These are phyloP conservation scores for Noctua pronuba DNA, from an alignment of 2,888 invertebrate genomes.

Conservation along the genomic window DNA sequence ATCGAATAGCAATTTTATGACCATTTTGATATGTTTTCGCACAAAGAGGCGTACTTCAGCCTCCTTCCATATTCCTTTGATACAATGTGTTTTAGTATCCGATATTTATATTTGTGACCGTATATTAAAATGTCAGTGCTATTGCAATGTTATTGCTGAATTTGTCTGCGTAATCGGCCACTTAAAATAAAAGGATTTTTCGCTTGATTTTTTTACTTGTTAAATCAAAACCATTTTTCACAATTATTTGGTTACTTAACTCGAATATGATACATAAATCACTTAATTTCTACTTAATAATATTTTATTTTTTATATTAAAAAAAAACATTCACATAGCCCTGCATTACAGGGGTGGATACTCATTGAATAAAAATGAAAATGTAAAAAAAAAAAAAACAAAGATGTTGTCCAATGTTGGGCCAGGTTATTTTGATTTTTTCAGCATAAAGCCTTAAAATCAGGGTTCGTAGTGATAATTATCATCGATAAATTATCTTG, in stretches of 20 bases:
- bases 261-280: conserved; percentile 54
- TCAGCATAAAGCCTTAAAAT: conserved; percentile 31
- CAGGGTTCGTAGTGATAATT: background rate
- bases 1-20: conserved; percentile 32
- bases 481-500: background rate
- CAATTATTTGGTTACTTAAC: conserved; percentile 48
- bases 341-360: conserved; percentile 23
- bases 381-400: conserved; percentile 48
- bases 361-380: conserved; percentile 23
- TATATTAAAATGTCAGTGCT: background rate
- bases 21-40: conserved; percentile 18
- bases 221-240: background rate
- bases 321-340: conserved; percentile 21
- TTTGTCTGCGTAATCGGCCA: background rate
- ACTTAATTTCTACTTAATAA: conserved; percentile 64
- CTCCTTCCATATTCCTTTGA: conserved; percentile 1
- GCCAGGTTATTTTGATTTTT: conserved; percentile 32
- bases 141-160: too few species aligned
- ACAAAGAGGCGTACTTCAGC: conserved; percentile 4
- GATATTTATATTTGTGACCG: background rate
- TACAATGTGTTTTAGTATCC: conserved; percentile 28
- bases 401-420: conserved; percentile 10
- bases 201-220: background rate
- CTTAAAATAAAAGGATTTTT: background rate
- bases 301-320: conserved; percentile 18